A percentile compares a stretch with the other conserved stretches of the same genome.
These are phyloP conservation scores for Temnothorax rugatulus DNA, from an alignment of 2,888 invertebrate genomes.

Conservation along the genomic window DNA sequence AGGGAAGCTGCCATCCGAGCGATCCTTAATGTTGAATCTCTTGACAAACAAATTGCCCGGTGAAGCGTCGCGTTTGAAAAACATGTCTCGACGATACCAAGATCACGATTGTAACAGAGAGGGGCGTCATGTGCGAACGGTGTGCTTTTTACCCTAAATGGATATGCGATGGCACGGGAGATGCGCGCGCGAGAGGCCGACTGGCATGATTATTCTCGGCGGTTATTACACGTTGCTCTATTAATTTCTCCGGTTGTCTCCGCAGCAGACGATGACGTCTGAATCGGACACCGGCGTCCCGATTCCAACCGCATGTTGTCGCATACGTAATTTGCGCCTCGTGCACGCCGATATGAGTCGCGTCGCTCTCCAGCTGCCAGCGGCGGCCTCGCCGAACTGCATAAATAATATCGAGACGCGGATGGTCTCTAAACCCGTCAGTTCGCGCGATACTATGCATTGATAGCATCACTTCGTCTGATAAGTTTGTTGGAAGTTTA, in stretches of 20 bases:
- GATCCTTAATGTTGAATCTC: background rate
- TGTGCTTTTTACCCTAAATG: background rate
- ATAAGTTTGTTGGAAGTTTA: slow-evolving; percentile 29
- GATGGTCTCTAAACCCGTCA: background rate
- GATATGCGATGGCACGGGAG: background rate
- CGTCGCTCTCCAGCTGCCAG: slow-evolving; percentile 29
- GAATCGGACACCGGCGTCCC: slow-evolving; percentile 52
- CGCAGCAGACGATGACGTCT: slow-evolving; percentile 52
- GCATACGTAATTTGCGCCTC: slow-evolving; percentile 56
- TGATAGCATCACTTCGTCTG: slow-evolving; percentile 10
- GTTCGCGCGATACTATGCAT: background rate
- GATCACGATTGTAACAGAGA: background rate
- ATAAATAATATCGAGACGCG: slow-evolving; percentile 73
- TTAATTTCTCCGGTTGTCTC: slow-evolving; percentile 54
- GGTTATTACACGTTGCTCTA: slow-evolving; percentile 57
- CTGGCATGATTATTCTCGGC: slow-evolving; percentile 42
- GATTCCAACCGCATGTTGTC: slow-evolving; percentile 50
- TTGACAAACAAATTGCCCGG: background rate
- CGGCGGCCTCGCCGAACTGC: slow-evolving; percentile 29
- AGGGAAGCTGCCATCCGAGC: background rate
- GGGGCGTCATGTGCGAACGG: background rate
- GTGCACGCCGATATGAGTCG: slow-evolving; percentile 45
- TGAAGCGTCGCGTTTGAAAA: background rate
- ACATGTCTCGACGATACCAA: background rate
- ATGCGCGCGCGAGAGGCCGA: background rate